Percentiles rank a stretch among this genome's conserved stretches.
Evolutionary conservation across 1,140 invertebrate genomes (phyloP).

Genomic region (Bombus polaris): DNA sequence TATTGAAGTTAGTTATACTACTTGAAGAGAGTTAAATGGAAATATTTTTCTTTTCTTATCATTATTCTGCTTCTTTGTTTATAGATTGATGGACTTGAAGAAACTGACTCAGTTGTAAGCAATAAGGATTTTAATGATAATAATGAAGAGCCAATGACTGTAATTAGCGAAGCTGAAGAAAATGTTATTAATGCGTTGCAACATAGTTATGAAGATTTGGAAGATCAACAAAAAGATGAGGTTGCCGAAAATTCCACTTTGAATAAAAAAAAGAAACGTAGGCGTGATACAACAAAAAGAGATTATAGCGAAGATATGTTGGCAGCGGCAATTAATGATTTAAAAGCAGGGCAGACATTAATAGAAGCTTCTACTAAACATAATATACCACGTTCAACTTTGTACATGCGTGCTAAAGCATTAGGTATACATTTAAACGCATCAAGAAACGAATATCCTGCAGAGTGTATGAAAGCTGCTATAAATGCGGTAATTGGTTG

Average conservation of each 20-base stretch:
- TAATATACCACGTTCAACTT: constrained; percentile 81
- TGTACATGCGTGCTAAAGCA: constrained; percentile 81
- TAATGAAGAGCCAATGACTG: constrained; percentile 45
- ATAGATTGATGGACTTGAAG: constrained; percentile 74
- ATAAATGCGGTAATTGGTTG: constrained; percentile 80
- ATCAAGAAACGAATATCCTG: constrained; percentile 80
- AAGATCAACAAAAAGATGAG: constrained; percentile 43
- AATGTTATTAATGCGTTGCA: constrained; percentile 47
- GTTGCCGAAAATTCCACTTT: constrained; percentile 26
- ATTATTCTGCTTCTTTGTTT: background rate
- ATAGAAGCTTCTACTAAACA: constrained; percentile 79
- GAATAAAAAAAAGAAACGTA: constrained; percentile 73
- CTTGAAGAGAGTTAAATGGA: background rate
- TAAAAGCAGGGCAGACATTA: constrained; percentile 77
- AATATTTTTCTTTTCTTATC: background rate
- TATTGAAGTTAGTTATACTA: constrained; percentile 79
- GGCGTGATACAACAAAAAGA: constrained; percentile 73
- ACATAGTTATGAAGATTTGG: constrained; percentile 41
- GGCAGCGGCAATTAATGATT: constrained; percentile 78
- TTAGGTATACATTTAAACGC: constrained; percentile 79
- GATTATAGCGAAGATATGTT: constrained; percentile 80
- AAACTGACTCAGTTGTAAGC: constrained; percentile 56
- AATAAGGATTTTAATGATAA: constrained; percentile 50
- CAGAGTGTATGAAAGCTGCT: constrained; percentile 80
- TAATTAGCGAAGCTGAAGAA: constrained; percentile 55